Conservation (phyloP, 2,888 invertebrate species). For the Lasioglossum zephyrum region DNA sequence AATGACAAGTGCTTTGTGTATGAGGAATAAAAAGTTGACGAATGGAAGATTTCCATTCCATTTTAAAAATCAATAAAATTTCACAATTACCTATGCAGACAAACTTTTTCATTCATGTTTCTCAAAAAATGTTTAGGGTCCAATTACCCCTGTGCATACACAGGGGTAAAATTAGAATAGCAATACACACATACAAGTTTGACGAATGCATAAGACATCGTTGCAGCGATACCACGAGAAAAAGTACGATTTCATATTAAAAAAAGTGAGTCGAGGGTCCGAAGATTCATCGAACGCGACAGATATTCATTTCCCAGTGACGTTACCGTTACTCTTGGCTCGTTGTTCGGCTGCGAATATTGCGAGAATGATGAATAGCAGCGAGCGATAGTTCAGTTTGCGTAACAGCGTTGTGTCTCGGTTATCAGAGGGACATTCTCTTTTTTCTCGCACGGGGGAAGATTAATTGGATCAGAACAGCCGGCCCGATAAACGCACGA, state of each 20-base stretch:
- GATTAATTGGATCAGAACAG: conserved; percentile 31
- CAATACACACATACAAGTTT: too few species aligned
- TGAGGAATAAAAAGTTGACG: too few species aligned
- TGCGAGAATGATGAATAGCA: neutral
- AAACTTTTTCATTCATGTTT: too few species aligned
- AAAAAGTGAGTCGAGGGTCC: neutral
- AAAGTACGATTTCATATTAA: neutral
- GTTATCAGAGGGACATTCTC: neutral
- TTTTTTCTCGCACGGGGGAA: neutral
- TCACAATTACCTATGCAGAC: too few species aligned
- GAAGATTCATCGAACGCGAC: neutral
- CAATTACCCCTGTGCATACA: too few species aligned
- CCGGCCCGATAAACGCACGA: conserved; percentile 22
- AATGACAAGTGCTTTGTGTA: too few species aligned
- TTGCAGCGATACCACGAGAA: neutral
- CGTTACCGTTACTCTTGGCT: neutral
- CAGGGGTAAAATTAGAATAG: too few species aligned
- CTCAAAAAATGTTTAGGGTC: too few species aligned
- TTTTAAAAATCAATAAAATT: too few species aligned
- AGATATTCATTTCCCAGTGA: neutral
- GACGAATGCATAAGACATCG: neutral
- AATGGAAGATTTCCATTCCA: too few species aligned
- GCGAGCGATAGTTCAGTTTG: conserved; percentile 6
- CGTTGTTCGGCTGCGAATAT: neutral
- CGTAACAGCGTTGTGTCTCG: conserved; percentile 8